These are phyloP conservation scores for Xiphorhynchus elegans DNA, from an alignment of 2,113 vertebrate species.

Conservation along the genomic window DNA sequence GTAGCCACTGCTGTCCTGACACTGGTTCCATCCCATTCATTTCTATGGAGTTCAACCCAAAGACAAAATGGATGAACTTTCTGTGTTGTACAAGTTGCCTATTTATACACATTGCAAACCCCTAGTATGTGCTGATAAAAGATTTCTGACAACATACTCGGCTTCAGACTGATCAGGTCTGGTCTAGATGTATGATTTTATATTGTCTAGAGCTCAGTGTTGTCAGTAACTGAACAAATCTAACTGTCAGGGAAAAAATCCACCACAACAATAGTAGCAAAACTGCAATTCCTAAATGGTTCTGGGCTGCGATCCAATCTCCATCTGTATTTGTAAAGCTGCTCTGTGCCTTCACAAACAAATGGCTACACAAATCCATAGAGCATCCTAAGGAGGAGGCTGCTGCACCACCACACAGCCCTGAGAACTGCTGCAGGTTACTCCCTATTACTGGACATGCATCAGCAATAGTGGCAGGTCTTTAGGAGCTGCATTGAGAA, in stretches of 20 bases:
- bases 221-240: conserved; percentile 1
- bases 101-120: neutral
- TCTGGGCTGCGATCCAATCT: conserved; percentile 58
- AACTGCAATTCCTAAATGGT: conserved; percentile 6
- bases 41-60: neutral
- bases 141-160: neutral
- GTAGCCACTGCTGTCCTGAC: neutral
- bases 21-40: neutral
- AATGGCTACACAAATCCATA: neutral
- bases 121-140: neutral
- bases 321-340: conserved; percentile 1
- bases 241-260: neutral
- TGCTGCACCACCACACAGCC: neutral
- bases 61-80: neutral
- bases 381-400: conserved; percentile 7
- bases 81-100: neutral
- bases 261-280: neutral
- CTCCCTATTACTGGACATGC: neutral
- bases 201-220: neutral
- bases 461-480: neutral
- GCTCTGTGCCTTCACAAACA: neutral
- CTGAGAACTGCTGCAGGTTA: neutral
- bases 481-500: neutral
- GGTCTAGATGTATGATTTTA: neutral
- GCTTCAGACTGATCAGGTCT: neutral